Conservation (phyloP, 2,797 vertebrate species). For the Neostethus bicornis region DNA sequence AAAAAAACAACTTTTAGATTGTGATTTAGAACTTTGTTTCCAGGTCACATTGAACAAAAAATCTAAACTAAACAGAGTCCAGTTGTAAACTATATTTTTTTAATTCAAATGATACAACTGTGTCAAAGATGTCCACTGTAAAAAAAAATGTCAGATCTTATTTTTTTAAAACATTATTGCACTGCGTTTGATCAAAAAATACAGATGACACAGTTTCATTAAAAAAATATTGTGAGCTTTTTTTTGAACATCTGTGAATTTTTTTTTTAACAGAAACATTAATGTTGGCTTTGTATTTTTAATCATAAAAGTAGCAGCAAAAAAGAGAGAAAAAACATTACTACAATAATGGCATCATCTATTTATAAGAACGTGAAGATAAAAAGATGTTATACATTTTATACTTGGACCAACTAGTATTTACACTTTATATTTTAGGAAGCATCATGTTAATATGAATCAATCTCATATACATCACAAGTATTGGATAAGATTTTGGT, state of each 20-base stretch:
- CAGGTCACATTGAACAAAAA: conserved; percentile 8
- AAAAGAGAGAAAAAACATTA: conserved; percentile 23
- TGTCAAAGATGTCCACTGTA: background rate
- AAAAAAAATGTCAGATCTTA: background rate
- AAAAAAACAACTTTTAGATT: conserved; percentile 18
- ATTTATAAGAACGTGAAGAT: conserved; percentile 16
- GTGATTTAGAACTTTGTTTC: conserved; percentile 1
- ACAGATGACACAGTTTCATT: conserved; percentile 9
- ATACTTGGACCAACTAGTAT: conserved; percentile 32
- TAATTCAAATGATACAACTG: background rate
- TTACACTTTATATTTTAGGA: conserved; percentile 22
- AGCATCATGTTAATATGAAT: background rate
- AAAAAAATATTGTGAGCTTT: background rate
- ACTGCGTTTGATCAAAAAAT: conserved; percentile 28
- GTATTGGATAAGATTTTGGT: conserved; percentile 7
- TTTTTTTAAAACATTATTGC: conserved; percentile 43
- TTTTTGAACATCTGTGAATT: background rate
- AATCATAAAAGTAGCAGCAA: conserved; percentile 35
- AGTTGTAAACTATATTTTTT: background rate
- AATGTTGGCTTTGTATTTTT: conserved; percentile 15
- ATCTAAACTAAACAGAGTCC: conserved; percentile 5
- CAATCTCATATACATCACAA: conserved; percentile 2
- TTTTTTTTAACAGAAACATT: conserved; percentile 2
- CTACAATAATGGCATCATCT: conserved; percentile 22
- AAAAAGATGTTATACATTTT: conserved; percentile 7